Base-by-base conservation (phyloP, 2,888 invertebrate genomes). In the Dryobota labecula region DNA sequence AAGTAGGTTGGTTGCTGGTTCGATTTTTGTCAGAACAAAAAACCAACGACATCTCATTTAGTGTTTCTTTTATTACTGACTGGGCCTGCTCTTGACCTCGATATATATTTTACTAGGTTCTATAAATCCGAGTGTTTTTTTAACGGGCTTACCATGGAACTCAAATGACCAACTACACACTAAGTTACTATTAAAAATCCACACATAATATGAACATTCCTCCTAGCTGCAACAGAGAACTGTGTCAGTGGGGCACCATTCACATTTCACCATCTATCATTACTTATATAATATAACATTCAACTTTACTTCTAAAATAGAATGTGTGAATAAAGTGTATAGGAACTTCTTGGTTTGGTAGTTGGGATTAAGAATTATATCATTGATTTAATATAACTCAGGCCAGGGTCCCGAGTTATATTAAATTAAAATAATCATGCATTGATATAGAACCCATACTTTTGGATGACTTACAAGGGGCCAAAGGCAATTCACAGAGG, bases 201-300 rank as follows among this genome's bases (percentile, higher is more conserved):
- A 43, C 60, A 57, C n/a, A 49, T 30, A 38, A 11, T 53, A 57
- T 63, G 64, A 76, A 57, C 53, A 75, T 79, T 79, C 64, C 33
- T 79, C 64, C 33, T 30, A 54, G 33, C 58, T 27, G 68, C 54
- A 33, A 54, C 30, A 33, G 33, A 56, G 38, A 82, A 72, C 60
- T 73, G 58, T 76, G 84, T 80, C 71, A 85, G 78, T 76, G 43
- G 74, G 76, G 20, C 70, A 72, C 66, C 77, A 67, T 74, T 83
- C 64, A 72, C 68, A 76, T 83, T 83, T 61, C 72, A 64, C 71
- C 62, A 73, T 41, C 63, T 70, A 66, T 60, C 51, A 70, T 66
- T 64, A 72, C 11, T 78, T 83, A 79, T 62, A 71, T 84, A 82
- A 79, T 62, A 71, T 84, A 82, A 85, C 53, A 61, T 63, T 56